Percentiles rank a stretch among this genome's conserved stretches.
These are phyloP conservation scores for Ennomos fuscantarius DNA, from an alignment of 2,888 invertebrate species.

Conservation along the genomic window DNA sequence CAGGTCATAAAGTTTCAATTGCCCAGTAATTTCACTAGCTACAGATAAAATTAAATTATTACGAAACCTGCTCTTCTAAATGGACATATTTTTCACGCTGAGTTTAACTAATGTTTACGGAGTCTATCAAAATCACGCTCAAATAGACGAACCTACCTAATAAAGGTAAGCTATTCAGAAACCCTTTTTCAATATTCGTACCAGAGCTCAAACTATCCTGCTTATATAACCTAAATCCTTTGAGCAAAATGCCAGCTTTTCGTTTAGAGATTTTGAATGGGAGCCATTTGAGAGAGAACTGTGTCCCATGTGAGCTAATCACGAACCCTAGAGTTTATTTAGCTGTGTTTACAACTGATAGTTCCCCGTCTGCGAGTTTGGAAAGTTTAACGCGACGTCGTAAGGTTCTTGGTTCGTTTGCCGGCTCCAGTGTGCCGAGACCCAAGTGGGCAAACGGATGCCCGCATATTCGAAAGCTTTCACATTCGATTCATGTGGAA, in stretches of 20 bases:
- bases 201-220: constrained; percentile 2
- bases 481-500: constrained; percentile 62
- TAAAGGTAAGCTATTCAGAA: constrained; percentile 22
- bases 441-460: constrained; percentile 42
- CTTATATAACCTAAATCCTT: constrained; percentile 21
- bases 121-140: constrained; percentile 21
- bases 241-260: constrained; percentile 15
- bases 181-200: constrained; percentile 25
- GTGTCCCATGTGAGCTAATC: constrained; percentile 37
- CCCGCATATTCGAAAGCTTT: constrained; percentile 66
- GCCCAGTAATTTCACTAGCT: too few species aligned
- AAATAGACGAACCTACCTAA: constrained; percentile 16
- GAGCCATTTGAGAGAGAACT: constrained; percentile 9
- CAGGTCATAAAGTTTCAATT: too few species aligned
- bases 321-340: constrained; percentile 29
- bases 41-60: constrained; percentile 19
- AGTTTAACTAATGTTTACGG: constrained; percentile 4
- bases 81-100: constrained; percentile 7
- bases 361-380: constrained; percentile 27
- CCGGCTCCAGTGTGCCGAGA: constrained; percentile 17
- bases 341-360: constrained; percentile 32
- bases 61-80: constrained; percentile 1
- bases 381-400: constrained; percentile 42
- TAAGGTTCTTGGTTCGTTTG: constrained; percentile 40
- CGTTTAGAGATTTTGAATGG: constrained; percentile 16